Conservation (phyloP, 1,140 invertebrate genomes). For the Halesus radiatus region DNA sequence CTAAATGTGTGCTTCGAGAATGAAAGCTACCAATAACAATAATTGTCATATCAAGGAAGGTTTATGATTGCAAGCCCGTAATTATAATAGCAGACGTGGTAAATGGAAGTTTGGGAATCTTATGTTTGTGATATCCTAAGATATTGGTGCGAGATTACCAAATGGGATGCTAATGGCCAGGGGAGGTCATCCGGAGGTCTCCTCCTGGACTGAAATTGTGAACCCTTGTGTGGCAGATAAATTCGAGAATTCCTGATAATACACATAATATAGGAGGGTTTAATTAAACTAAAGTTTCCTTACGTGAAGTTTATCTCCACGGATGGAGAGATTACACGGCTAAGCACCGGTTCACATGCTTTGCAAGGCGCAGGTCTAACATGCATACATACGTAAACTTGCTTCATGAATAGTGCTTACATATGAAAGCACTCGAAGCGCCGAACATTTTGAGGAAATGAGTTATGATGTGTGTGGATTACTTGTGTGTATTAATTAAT, state of each 20-base stretch:
- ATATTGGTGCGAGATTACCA: slow-evolving; percentile 22
- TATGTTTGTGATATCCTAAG: slow-evolving; percentile 25
- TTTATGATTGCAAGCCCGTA: neutral
- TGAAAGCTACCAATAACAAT: neutral
- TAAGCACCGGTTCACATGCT: slow-evolving; percentile 40
- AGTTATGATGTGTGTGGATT: slow-evolving; percentile 7
- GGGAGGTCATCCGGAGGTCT: neutral
- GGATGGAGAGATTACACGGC: slow-evolving; percentile 48
- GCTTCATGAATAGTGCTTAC: neutral
- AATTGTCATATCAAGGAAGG: neutral
- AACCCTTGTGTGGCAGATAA: slow-evolving; percentile 25
- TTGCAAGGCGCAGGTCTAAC: neutral
- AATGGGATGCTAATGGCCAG: slow-evolving; percentile 6
- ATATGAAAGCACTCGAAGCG: neutral
- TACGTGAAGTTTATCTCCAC: slow-evolving; percentile 48
- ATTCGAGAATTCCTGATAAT: slow-evolving; percentile 39
- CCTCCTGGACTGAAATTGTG: neutral
- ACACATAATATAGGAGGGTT: slow-evolving; percentile 47
- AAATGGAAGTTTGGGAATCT: slow-evolving; percentile 1
- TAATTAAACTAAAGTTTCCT: slow-evolving; percentile 51
- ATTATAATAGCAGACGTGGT: slow-evolving; percentile 5
- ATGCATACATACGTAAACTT: neutral
- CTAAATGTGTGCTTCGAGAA: too few species aligned
- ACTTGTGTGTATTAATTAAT: slow-evolving; percentile 14
- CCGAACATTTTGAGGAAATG: slow-evolving; percentile 9